Base-by-base conservation (phyloP, 2,113 vertebrate species). In the Daubentonia madagascariensis region DNA sequence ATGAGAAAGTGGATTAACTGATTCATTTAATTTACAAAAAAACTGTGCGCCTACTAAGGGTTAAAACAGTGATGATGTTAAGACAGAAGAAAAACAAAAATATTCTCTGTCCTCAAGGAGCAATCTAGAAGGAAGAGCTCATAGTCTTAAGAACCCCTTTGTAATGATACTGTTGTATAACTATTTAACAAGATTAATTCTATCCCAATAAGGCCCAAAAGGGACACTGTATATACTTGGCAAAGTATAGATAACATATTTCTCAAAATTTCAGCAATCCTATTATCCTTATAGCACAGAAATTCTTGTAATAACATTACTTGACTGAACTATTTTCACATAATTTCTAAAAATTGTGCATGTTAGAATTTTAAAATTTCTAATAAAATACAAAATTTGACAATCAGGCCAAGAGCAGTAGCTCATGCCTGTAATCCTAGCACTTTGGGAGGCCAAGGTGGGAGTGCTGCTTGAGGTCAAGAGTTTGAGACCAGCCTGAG, bases 301-400 rank as follows among this genome's bases (percentile, higher is more conserved):
- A 84, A 87, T 79, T 89, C 45, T 81, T 83, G 0, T 20, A 87
- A 32, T n/a, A 88, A 68, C 30, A 94, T 72, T 22, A 94, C 45
- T 48, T 48, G 63, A 91, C 40, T 90, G 48, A 87, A 83, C 23
- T 85, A 80, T 61, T 79, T 73, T 85, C 50, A 95, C 22, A 30
- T 32, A 90, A 57, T 96, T 92, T 91, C 35, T 85, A 96, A 87
- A 96, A 93, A 76, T 50, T 86, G 63, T 32, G 78, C 16, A 52
- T 8, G 11, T 75, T 52, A 89, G 50, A 90, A 94, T 87, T 86
- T 40, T n/a, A 83, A 79, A 78, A 73, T 76, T 79, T 96, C 48
- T 89, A 88, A 11, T 45, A 95, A 96, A 95, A 76, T 61, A 52
- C 37, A 92, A 94, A 70, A 28, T 68, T n/a, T 80, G 92, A 61